Conservation (phyloP, 2,113 vertebrate genomes). For the Emydura subglobosa region DNA sequence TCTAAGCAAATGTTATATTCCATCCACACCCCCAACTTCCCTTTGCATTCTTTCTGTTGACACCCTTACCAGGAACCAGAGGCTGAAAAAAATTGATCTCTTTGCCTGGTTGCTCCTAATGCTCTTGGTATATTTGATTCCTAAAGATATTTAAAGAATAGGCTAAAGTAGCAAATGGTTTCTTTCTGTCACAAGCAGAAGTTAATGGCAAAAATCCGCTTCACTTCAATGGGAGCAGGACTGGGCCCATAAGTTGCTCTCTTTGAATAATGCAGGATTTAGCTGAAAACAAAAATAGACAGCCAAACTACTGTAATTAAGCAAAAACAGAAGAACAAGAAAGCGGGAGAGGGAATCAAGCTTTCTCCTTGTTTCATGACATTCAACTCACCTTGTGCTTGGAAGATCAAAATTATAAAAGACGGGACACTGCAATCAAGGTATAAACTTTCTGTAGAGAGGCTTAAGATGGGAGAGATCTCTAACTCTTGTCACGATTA, state of each 20-base stretch:
- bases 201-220: background rate
- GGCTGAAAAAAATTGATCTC: constrained; percentile 74
- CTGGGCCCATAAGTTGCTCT: background rate
- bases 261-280: background rate
- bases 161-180: constrained; percentile 27
- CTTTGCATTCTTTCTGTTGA: constrained; percentile 66
- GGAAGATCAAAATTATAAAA: constrained; percentile 67
- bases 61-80: constrained; percentile 63
- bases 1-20: constrained; percentile 66
- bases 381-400: constrained; percentile 47
- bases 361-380: background rate
- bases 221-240: background rate
- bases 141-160: constrained; percentile 54
- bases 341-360: background rate
- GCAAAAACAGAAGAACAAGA: fast-evolving
- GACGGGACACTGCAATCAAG: constrained; percentile 67
- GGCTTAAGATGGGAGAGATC: constrained; percentile 74
- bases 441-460: constrained; percentile 81
- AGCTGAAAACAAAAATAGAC: background rate
- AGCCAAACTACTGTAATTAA: background rate
- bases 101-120: constrained; percentile 69
- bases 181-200: constrained; percentile 31
- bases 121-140: constrained; percentile 68
- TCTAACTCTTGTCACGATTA: constrained; percentile 79
- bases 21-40: constrained; percentile 64